A percentile compares a stretch with the other conserved stretches of the same genome.
These are phyloP conservation scores for Botrylloides violaceus DNA, from an alignment of 23 tunicate species.

Conservation along the genomic window DNA sequence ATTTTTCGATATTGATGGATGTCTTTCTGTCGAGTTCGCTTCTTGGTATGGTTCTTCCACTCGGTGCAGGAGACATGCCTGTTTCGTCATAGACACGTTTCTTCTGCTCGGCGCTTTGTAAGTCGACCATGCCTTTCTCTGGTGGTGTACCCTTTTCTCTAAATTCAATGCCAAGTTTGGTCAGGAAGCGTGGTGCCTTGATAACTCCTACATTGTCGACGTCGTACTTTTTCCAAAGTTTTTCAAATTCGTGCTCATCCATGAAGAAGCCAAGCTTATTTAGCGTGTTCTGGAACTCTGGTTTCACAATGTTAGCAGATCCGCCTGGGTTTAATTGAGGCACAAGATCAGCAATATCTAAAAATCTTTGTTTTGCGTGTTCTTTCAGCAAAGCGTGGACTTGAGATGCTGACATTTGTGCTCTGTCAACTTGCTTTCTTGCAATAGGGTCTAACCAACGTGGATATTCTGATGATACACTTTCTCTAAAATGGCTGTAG, in stretches of 20 bases:
- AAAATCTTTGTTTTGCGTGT: conserved; percentile 78
- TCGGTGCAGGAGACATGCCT: conserved; percentile 27
- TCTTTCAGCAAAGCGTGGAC: conserved; percentile 82
- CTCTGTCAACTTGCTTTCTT: conserved; percentile 50
- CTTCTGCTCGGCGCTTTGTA: not conserved
- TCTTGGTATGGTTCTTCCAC: conserved; percentile 47
- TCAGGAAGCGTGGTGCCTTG: conserved; percentile 51
- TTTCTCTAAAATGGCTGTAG: conserved; percentile 66
- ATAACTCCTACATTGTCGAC: conserved; percentile 56
- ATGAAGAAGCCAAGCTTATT: conserved; percentile 79
- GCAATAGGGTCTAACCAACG: conserved; percentile 91
- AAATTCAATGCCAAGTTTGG: conserved; percentile 81
- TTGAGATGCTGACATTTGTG: conserved; percentile 67
- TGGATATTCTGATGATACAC: conserved; percentile 69
- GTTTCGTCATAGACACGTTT: not conserved
- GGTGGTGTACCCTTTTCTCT: conserved; percentile 59
- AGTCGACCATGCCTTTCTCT: conserved; percentile 6
- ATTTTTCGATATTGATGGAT: conserved; percentile 83
- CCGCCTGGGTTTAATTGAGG: conserved; percentile 95
- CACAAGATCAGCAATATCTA: conserved; percentile 83
- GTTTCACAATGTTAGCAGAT: conserved; percentile 64
- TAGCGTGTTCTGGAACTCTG: conserved; percentile 72
- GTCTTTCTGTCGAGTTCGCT: conserved; percentile 70
- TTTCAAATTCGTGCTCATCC: conserved; percentile 84
- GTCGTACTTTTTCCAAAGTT: conserved; percentile 86